Evolutionary conservation across 2,888 invertebrate species (phyloP).

Genomic region (Bimastos eiseni): DNA sequence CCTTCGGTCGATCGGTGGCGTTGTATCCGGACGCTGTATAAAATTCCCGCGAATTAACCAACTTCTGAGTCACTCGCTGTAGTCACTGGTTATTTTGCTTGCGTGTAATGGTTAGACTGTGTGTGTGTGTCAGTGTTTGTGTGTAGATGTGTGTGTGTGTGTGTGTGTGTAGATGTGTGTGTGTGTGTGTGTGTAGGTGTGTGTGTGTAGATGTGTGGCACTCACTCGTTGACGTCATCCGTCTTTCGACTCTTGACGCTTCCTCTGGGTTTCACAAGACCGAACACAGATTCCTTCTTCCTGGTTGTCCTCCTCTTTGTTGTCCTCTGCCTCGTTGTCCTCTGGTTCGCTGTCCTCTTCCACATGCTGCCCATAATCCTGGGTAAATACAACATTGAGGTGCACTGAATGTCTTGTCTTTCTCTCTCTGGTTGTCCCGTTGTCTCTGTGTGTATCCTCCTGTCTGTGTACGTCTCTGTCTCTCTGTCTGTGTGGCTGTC

Average conservation of each 20-base stretch:
- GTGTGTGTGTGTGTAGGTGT: neutral
- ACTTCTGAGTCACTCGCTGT: neutral
- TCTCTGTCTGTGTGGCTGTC: no score
- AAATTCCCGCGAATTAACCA: neutral
- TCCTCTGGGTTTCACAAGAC: neutral
- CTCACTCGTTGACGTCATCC: neutral
- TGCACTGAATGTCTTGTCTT: neutral
- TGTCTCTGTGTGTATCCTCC: no score
- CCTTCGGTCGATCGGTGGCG: neutral
- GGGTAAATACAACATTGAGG: neutral
- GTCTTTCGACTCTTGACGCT: neutral
- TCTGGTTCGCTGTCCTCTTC: neutral
- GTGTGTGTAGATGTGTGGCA: neutral
- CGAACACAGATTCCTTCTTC: neutral
- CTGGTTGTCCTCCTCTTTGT: neutral
- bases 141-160: no score
- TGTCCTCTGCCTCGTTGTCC: neutral
- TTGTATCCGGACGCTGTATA: neutral
- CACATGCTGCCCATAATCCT: neutral
- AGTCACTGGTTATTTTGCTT: neutral
- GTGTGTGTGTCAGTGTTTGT: no score
- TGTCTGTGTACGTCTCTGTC: no score
- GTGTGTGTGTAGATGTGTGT: no score
- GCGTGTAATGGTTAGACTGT: neutral
- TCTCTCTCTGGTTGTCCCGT: no score